Base-by-base conservation (phyloP, 2,797 vertebrate species). In the Zonotrichia albicollis region DNA sequence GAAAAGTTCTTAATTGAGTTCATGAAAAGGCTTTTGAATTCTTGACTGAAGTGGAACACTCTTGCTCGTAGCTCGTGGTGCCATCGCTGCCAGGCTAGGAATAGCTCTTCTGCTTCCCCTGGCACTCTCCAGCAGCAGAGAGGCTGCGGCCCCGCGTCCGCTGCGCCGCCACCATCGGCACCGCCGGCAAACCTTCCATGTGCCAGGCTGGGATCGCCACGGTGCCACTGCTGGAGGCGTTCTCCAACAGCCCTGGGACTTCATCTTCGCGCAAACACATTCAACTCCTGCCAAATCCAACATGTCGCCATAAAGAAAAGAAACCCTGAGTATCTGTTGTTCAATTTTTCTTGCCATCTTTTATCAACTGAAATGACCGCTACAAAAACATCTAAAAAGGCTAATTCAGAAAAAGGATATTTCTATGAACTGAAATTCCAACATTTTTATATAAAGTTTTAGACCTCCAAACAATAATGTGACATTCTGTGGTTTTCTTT, bases 1-100 rank as follows among this genome's bases (percentile, higher is more conserved):
- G 89, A 36, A 90, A 97, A 92, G 83, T 93, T 90, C 86, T 95
- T 96, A 96, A 97, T 97, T 97, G 97, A 93, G 92, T 91, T 92
- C 92, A 93, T 81, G 87, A 90, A 93, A 95, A 95, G 71, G 62
- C 91, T 91, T 97, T 90, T 93, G 61, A 97, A 88, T 93, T 81
- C 90, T 78, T 94, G 95, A 96, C 93, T 95, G 78, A 97, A 97
- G 87, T 92, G 71, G 94, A 96, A 76, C 89, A 21, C 45, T 72
- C 71, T 51, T 95, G 89, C 80, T 95, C 95, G 65, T 53, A 45
- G 87, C 77, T 89, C 1, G 0, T 62, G 74, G 80, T 82, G 91
- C 13, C 87, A 73, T 38, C 2, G 6, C 70, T 88, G 91, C 62
- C 73, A 53, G 2, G 2, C 90, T 94, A 93, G 50, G 89, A 80